These are phyloP conservation scores for Mechanitis messenoides DNA, from an alignment of 2,888 invertebrate genomes.

Conservation along the genomic window DNA sequence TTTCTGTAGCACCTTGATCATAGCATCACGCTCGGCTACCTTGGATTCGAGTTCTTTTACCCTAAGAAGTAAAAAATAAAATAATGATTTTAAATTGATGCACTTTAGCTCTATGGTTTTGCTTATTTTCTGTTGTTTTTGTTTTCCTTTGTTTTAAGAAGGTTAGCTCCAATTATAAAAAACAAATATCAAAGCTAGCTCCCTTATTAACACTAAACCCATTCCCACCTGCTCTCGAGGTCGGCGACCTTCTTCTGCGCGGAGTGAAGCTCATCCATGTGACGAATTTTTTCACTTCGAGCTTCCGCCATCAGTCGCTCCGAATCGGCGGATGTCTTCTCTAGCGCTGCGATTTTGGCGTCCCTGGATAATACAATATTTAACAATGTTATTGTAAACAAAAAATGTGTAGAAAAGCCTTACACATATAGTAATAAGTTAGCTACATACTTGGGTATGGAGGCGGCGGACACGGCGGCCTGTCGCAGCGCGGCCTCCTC, in stretches of 20 bases:
- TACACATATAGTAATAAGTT: neutral
- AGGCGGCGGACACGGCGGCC: slow-evolving; percentile 88
- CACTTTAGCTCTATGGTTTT: neutral
- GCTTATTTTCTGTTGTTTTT: too few relatives aligned
- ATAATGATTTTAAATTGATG: too few relatives aligned
- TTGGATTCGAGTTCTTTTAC: slow-evolving; percentile 91
- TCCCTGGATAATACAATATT: slow-evolving; percentile 70
- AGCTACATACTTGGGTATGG: slow-evolving; percentile 78
- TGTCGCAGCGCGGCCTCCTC: slow-evolving; percentile 88
- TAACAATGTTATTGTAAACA: too few relatives aligned
- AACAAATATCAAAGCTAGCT: too few relatives aligned
- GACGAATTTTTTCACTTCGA: slow-evolving; percentile 88
- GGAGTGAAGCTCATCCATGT: slow-evolving; percentile 92
- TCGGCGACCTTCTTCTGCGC: slow-evolving; percentile 91
- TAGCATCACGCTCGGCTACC: slow-evolving; percentile 91
- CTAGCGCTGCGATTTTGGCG: slow-evolving; percentile 89
- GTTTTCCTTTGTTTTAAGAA: too few relatives aligned
- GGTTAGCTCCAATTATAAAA: too few relatives aligned
- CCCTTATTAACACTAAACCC: too few relatives aligned
- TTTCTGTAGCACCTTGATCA: slow-evolving; percentile 91
- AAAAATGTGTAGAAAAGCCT: too few relatives aligned
- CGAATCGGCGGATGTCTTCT: slow-evolving; percentile 88
- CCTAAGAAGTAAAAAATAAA: neutral
- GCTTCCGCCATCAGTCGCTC: slow-evolving; percentile 91
- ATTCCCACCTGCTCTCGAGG: slow-evolving; percentile 84